phyloP scores from a whole-genome alignment of 2,797 vertebrate genomes.

The Phoeniculus purpureus region DNA sequence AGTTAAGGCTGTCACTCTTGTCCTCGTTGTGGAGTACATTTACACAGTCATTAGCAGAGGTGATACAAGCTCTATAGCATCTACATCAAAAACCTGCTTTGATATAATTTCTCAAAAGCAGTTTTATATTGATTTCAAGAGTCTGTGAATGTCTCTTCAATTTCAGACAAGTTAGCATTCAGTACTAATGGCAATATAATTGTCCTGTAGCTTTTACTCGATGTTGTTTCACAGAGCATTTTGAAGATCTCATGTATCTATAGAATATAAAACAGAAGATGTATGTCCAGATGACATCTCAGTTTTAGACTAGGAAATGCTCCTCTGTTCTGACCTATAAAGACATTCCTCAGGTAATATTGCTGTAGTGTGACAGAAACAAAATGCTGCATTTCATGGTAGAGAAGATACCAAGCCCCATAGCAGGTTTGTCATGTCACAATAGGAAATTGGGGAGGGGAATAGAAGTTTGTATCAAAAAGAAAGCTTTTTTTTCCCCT shows the following conservation, averaged over 20 bases:
- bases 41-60: neutral
- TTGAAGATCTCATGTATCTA: neutral
- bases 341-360: neutral
- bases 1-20: neutral
- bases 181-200: neutral
- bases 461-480: neutral
- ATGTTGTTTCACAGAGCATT: neutral
- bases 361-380: neutral
- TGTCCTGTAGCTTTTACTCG: neutral
- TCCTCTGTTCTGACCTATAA: neutral
- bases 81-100: neutral
- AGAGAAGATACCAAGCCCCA: neutral
- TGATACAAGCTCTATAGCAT: neutral
- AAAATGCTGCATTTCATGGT: neutral
- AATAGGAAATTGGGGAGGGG: neutral
- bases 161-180: neutral
- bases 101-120: neutral
- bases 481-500: accelerated
- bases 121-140: neutral
- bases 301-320: neutral
- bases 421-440: neutral
- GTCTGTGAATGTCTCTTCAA: neutral
- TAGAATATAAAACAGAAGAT: neutral
- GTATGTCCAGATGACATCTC: neutral
- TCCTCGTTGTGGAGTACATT: neutral